Base-by-base conservation (phyloP, 2,797 vertebrate genomes). In the Spondyliosoma cantharus region DNA sequence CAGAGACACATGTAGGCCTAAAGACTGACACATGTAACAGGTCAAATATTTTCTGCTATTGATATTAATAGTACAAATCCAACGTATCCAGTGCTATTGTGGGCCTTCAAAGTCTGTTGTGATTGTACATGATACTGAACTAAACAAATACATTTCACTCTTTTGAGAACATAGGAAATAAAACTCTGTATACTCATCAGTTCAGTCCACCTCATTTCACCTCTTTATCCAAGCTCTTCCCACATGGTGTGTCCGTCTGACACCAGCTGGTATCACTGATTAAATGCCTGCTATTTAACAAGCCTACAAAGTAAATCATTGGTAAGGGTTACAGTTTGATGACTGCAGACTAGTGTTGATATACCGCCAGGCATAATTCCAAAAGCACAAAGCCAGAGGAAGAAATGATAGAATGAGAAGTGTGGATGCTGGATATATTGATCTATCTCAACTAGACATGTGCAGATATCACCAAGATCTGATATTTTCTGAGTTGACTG, bases 291-390 rank as follows among this genome's bases (percentile, higher is more conserved):
- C 22, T 75, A 74, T 88, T 88, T 91, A 86, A 91, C 85, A 76
- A 78, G 74, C 62, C 63, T 17, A n/a, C 67, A 27, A 63, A 65
- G 81, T 91, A 90, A 91, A 90, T 91, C 79, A 87, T 61, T 52
- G 67, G 71, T 78, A 14, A 58, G 84, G 74, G 74, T 85, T 85
- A 90, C 80, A 88, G 86, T 90, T 89, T 90, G 80, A 87, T 80
- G 87, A 86, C 81, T 78, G 74, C 77, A 72, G 74, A 78, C 86
- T 83, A 74, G 61, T 66, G 65, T 56, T 91, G 89, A 92, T 90
- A 71, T 84, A 84, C 57, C 76, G 64, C 76, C 70, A 75, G 86
- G 90, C 79, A 46, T 61, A 43, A 76, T 71, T 87, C 83, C 83
- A 85, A 57, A 76, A 80, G 61, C 70, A 68, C 68, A 70, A 71